Evolutionary conservation across 2,888 invertebrate genomes (phyloP), one percentile per base, ranked within the genome.

Genomic region (Chirona hameri): DNA sequence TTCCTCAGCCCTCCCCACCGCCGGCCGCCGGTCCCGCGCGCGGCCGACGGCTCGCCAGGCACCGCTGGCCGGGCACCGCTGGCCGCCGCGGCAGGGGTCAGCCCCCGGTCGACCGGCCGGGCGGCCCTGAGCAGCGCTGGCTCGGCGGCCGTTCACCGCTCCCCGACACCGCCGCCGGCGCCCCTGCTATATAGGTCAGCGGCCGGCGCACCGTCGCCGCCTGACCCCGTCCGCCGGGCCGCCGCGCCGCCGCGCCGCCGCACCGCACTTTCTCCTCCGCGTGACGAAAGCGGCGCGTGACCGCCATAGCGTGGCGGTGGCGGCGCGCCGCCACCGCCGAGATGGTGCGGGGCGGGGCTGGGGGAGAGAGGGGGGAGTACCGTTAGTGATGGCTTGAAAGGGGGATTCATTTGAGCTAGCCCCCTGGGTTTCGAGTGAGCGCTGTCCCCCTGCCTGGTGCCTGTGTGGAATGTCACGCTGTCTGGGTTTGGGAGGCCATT

Each of bases 231-330:
- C 65, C 65, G 72, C 31, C 29, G 69, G 29, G 60, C 24, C 60
- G 60, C 60, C n/a, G 52, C 52, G n/a, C 7, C 52, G 60, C 60
- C n/a, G 60, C 69, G 65, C 65, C 65, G 65, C 65, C 65, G 18
- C 69, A 29, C 69, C 72, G 72, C 72, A 72, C 72, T 72, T 72
- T 72, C 72, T 72, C 72, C 72, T 72, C 72, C n/a, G n/a, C 31
- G 72, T 72, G 72, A 72, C 72, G 72, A 72, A 72, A 72, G 72
- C 72, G 29, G 31, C 72, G 72, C 72, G 72, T 31, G 72, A 72
- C 72, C 72, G 72, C 72, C 72, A 72, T 72, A 72, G 18, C 31
- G 72, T 27, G 65, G 65, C 27, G 10, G 15, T 7, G 72, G 31
- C 31, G 31, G 31, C 31, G 31, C 72, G 31, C 72, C 69, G 69